phyloP scores from a whole-genome alignment of 2,797 vertebrate genomes.

The Graptemys geographica region DNA sequence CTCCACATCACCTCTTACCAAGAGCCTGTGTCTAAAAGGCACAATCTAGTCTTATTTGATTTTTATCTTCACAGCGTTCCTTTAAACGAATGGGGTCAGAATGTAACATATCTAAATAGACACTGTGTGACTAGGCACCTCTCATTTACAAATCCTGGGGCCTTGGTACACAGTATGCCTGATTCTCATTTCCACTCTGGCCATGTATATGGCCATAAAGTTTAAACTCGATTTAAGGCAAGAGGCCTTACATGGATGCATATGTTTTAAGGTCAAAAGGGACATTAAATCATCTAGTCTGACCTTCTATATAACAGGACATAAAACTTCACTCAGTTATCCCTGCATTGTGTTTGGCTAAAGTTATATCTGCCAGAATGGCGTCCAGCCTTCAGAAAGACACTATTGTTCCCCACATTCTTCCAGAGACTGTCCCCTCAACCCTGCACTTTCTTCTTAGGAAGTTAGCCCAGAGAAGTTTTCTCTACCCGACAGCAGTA shows the following conservation, averaged over 20 bases:
- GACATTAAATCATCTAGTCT: background rate
- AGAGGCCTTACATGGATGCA: background rate
- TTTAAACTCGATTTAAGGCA: background rate
- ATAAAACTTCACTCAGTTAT: background rate
- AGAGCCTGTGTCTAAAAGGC: background rate
- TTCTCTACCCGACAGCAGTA: background rate
- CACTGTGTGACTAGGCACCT: background rate
- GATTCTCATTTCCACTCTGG: background rate
- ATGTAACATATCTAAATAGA: background rate
- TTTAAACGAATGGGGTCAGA: background rate
- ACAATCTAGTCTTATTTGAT: background rate
- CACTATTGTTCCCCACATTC: background rate
- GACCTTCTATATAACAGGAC: background rate
- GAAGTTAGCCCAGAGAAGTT: background rate
- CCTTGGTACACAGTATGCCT: background rate
- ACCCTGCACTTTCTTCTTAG: background rate
- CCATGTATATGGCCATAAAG: background rate
- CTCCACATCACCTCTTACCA: background rate
- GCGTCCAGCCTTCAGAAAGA: background rate
- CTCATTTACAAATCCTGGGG: background rate
- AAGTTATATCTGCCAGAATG: no score
- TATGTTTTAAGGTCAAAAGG: background rate
- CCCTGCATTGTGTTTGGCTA: no score
- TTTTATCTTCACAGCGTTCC: background rate
- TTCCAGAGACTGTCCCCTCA: background rate